These are phyloP conservation scores for Dasypus novemcinctus DNA, from an alignment of 2,113 vertebrate species.

Conservation along the genomic window DNA sequence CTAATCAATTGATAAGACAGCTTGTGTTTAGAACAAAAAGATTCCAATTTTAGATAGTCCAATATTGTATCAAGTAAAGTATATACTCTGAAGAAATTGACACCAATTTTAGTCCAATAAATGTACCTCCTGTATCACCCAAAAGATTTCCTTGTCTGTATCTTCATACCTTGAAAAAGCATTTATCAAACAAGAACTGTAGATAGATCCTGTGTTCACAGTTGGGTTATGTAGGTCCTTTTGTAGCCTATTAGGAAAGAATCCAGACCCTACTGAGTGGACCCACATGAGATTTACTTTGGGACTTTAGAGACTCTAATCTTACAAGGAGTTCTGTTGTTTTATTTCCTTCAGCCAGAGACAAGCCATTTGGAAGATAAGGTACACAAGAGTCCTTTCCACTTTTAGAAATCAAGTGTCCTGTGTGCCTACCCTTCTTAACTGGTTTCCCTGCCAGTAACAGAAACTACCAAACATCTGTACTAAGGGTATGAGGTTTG, in stretches of 20 bases:
- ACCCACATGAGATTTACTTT: not conserved
- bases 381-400: not conserved
- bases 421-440: not conserved
- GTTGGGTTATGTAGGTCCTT: not conserved
- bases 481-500: not conserved
- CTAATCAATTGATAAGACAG: slow-evolving; percentile 54
- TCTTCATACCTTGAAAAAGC: not conserved
- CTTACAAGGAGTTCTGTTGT: not conserved
- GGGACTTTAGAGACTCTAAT: not conserved
- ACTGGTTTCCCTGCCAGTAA: not conserved
- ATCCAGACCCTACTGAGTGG: not conserved
- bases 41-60: slow-evolving; percentile 31
- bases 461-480: not conserved
- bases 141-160: not conserved
- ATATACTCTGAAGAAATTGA: not conserved
- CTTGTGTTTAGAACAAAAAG: slow-evolving; percentile 56
- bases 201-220: not conserved
- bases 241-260: not conserved
- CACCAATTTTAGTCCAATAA: not conserved
- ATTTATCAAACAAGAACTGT: not conserved
- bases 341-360: not conserved
- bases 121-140: not conserved
- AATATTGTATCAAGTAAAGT: not conserved
- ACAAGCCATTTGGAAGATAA: not conserved
- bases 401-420: not conserved